Evolutionary conservation across 2,797 vertebrate genomes (phyloP).

Genomic region (Vireo griseus): DNA sequence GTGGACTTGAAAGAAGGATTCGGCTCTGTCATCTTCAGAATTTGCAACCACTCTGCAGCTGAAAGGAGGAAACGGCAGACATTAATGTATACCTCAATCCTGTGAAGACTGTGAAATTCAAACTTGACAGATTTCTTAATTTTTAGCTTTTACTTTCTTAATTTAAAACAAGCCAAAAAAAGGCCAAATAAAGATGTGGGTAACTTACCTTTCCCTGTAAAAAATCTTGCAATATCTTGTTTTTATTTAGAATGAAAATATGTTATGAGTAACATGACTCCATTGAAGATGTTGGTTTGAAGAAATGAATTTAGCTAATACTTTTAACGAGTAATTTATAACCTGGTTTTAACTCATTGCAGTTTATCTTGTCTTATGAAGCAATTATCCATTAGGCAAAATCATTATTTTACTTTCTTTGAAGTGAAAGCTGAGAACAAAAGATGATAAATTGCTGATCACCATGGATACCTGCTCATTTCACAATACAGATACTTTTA

Average conservation of each 20-base stretch:
- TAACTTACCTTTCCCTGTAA: not conserved
- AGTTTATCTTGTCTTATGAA: not conserved
- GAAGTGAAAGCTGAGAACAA: not conserved
- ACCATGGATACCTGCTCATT: slow-evolving; percentile 10
- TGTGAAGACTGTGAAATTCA: not conserved
- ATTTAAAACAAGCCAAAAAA: not conserved
- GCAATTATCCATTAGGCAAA: not conserved
- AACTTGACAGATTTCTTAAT: not conserved
- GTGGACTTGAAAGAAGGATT: not conserved
- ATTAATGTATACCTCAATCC: not conserved
- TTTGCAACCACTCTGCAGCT: not conserved
- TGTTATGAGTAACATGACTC: not conserved
- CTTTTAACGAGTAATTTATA: not conserved
- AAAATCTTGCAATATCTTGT: not conserved
- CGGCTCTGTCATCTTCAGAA: not conserved
- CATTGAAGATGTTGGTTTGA: not conserved
- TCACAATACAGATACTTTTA: not conserved
- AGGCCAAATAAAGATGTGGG: not conserved
- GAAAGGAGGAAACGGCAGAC: not conserved
- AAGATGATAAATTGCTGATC: not conserved
- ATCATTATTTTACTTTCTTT: not conserved
- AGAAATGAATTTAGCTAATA: not conserved
- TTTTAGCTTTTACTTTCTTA: not conserved
- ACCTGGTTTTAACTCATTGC: not conserved
- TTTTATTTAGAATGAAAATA: not conserved